Percentiles rank a stretch among this genome's conserved stretches.
Evolutionary conservation across 1,140 invertebrate genomes (phyloP).

Genomic region (Drosophila fuyamai): DNA sequence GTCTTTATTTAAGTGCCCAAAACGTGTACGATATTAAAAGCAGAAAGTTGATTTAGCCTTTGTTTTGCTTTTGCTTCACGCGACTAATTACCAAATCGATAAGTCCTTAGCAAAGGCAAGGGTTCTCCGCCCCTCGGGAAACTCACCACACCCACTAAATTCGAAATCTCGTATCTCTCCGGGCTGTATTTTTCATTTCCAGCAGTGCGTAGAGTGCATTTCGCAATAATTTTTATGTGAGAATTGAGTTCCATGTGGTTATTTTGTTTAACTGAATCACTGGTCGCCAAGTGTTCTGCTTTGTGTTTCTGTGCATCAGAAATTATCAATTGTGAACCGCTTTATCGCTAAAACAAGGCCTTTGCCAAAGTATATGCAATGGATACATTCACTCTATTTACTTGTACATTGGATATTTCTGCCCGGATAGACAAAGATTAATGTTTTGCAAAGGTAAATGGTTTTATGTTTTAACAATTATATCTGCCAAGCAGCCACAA

Average conservation of each 20-base stretch:
- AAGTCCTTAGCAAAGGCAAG: slow-evolving; percentile 39
- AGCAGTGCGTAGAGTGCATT: slow-evolving; percentile 68
- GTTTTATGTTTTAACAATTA: slow-evolving; percentile 18
- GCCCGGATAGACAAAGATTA: slow-evolving; percentile 5
- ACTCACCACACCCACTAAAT: slow-evolving; percentile 65
- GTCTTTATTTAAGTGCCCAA: slow-evolving; percentile 16
- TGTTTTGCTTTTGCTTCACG: slow-evolving; percentile 13
- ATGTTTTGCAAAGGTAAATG: slow-evolving; percentile 39
- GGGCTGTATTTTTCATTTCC: slow-evolving; percentile 43
- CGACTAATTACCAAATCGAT: slow-evolving; percentile 64
- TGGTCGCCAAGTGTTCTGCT: slow-evolving; percentile 19
- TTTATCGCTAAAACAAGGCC: slow-evolving; percentile 25
- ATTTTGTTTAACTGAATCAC: slow-evolving; percentile 29
- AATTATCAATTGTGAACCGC: slow-evolving; percentile 36
- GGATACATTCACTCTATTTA: slow-evolving; percentile 1
- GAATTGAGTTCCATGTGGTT: slow-evolving; percentile 39
- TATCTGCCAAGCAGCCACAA: slow-evolving; percentile 32
- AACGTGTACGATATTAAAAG: slow-evolving; percentile 6
- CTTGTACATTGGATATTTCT: slow-evolving; percentile 11
- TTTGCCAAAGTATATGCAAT: slow-evolving; percentile 9
- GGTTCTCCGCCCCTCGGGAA: slow-evolving; percentile 12
- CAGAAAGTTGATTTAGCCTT: not conserved
- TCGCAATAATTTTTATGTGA: slow-evolving; percentile 49
- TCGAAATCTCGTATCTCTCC: slow-evolving; percentile 20
- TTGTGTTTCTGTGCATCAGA: slow-evolving; percentile 19